A percentile compares a stretch with the other conserved stretches of the same genome.
Evolutionary conservation across 2,888 invertebrate species (phyloP).

Genomic region (Caradrina kadenii): DNA sequence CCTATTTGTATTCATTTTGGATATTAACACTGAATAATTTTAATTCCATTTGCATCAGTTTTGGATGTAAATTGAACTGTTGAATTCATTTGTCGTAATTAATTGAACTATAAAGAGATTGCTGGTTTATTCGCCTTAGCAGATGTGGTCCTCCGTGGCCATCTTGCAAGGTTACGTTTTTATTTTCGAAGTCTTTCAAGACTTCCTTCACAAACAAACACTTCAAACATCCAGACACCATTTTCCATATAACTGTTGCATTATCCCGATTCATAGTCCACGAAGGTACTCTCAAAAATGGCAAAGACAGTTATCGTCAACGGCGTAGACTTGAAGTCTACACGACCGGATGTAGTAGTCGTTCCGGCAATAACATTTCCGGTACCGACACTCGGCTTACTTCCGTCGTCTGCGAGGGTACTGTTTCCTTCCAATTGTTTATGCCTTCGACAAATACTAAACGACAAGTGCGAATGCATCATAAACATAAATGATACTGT

Average conservation of each 20-base stretch:
- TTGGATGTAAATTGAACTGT: too few relatives aligned
- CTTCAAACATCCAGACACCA: neutral
- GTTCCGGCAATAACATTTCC: constrained; percentile 90
- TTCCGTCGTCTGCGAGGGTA: constrained; percentile 87
- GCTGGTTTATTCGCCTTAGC: too few relatives aligned
- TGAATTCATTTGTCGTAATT: too few relatives aligned
- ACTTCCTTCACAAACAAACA: neutral
- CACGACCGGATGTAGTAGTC: constrained; percentile 87
- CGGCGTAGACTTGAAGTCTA: constrained; percentile 84
- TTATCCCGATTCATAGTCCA: constrained; percentile 44
- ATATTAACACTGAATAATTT: too few relatives aligned
- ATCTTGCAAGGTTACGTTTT: too few relatives aligned
- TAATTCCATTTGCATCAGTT: too few relatives aligned
- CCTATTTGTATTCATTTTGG: too few relatives aligned
- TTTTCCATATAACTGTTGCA: constrained; percentile 51
- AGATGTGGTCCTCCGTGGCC: too few relatives aligned
- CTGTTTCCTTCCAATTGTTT: constrained; percentile 87
- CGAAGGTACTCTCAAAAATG: constrained; percentile 73
- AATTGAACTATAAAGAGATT: too few relatives aligned
- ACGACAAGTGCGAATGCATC: constrained; percentile 67
- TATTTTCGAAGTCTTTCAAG: constrained; percentile 10
- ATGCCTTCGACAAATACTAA: constrained; percentile 83
- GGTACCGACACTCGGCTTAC: constrained; percentile 86
- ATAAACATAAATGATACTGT: constrained; percentile 38
- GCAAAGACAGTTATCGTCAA: constrained; percentile 76